phyloP scores from a whole-genome alignment of 2,797 vertebrate species.

The Orientallactaga sibirica region DNA sequence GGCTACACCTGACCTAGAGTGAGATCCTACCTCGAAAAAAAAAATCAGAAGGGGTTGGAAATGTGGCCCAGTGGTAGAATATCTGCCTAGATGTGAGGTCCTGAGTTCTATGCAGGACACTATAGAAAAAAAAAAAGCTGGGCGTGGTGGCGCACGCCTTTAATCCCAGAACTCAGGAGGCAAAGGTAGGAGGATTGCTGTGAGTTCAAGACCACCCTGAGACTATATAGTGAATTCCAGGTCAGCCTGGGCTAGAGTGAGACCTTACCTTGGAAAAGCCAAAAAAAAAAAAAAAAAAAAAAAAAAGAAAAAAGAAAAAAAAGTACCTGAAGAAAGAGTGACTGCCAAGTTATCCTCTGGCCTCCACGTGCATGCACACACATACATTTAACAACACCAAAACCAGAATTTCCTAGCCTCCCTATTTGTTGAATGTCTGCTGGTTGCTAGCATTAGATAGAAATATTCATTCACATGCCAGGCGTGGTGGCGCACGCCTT shows the following conservation, averaged over 20 bases:
- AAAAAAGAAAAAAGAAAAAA: not conserved
- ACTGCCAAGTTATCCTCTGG: no score
- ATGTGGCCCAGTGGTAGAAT: not conserved
- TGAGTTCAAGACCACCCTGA: not conserved
- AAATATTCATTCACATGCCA: not conserved
- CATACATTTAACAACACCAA: no score
- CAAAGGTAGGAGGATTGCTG: not conserved
- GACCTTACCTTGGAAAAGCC: not conserved
- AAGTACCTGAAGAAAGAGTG: no score
- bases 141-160: not conserved
- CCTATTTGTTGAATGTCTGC: not conserved
- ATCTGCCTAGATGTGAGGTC: no score
- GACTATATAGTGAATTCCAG: no score
- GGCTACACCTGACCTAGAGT: no score
- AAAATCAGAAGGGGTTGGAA: not conserved
- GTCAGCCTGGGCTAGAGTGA: no score
- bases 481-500: no score
- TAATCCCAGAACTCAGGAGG: no score
- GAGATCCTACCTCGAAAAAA: no score
- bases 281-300: not conserved
- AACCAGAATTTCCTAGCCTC: not conserved
- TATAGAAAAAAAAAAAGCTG: not conserved
- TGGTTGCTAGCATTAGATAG: not conserved
- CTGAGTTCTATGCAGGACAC: no score
- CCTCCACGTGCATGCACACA: no score